Evolutionary conservation across 2,888 invertebrate genomes (phyloP).

Genomic region (Sisyra terminalis): DNA sequence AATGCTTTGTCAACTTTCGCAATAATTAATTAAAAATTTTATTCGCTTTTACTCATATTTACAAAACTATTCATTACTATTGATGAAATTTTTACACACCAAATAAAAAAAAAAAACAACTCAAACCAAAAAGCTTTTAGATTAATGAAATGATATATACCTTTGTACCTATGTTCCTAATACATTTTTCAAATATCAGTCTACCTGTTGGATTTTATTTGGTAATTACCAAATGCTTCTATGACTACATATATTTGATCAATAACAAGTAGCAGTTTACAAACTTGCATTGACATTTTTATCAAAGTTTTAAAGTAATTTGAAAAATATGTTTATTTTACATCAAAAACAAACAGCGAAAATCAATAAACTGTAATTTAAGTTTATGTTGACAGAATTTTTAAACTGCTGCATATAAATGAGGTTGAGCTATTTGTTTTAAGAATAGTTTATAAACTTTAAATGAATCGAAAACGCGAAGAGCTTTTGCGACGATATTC

Average conservation of each 20-base stretch:
- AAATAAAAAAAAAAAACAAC: no score
- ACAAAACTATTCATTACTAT: not conserved
- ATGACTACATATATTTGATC: no score
- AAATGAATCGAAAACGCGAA: not conserved
- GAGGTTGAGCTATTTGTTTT: not conserved
- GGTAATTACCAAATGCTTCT: no score
- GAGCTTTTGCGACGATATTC: not conserved
- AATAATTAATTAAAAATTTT: conserved; percentile 20
- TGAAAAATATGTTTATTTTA: not conserved
- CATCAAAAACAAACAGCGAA: not conserved
- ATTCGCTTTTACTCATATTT: not conserved
- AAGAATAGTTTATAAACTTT: not conserved
- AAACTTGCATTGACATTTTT: no score
- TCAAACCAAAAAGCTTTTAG: no score
- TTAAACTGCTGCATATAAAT: not conserved
- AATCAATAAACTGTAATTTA: not conserved
- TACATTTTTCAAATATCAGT: not conserved
- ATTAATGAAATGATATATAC: no score
- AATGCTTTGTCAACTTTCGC: conserved; percentile 66
- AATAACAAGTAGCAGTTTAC: no score
- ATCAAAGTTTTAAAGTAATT: no score
- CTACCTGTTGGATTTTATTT: no score
- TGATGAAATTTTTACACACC: not conserved
- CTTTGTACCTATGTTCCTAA: not conserved
- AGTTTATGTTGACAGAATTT: not conserved